Evolutionary conservation across 2,797 vertebrate genomes (phyloP).

Genomic region (Telmatherina bonti): DNA sequence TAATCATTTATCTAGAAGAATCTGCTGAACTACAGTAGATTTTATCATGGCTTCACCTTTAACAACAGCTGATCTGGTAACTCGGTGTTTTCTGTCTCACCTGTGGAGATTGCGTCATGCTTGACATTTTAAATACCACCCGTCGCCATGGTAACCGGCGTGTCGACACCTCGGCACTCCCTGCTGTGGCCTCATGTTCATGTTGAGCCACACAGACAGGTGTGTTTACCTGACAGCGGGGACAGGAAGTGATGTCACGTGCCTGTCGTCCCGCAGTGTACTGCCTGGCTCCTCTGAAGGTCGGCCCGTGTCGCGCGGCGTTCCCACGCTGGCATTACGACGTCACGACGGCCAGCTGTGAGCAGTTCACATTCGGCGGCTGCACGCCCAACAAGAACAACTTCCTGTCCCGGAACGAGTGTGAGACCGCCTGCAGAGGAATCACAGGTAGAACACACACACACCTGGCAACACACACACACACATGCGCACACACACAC

Average conservation of each 20-base stretch:
- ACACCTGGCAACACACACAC: no score
- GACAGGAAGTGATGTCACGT: slow-evolving; percentile 27
- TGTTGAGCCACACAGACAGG: no score
- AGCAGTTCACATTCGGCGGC: slow-evolving; percentile 77
- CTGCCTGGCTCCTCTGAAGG: slow-evolving; percentile 85
- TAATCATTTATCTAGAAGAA: no score
- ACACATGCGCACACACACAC: no score
- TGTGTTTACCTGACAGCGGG: neutral
- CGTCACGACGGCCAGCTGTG: slow-evolving; percentile 70
- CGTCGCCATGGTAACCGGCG: slow-evolving; percentile 1
- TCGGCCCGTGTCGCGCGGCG: slow-evolving; percentile 89
- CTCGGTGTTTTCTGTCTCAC: neutral
- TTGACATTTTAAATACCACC: neutral
- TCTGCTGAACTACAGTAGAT: no score
- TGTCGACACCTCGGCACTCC: slow-evolving; percentile 9
- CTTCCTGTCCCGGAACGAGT: slow-evolving; percentile 86
- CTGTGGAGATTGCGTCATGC: slow-evolving; percentile 1
- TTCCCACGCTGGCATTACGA: slow-evolving; percentile 92
- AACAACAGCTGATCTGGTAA: no score
- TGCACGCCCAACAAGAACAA: slow-evolving; percentile 92
- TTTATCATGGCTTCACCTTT: no score
- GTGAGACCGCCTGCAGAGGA: slow-evolving; percentile 83
- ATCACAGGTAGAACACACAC: slow-evolving; percentile 77
- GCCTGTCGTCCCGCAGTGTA: slow-evolving; percentile 74
- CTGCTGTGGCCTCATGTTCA: slow-evolving; percentile 5